Conservation (phyloP, 2,113 vertebrate species). For the Diadophis punctatus region DNA sequence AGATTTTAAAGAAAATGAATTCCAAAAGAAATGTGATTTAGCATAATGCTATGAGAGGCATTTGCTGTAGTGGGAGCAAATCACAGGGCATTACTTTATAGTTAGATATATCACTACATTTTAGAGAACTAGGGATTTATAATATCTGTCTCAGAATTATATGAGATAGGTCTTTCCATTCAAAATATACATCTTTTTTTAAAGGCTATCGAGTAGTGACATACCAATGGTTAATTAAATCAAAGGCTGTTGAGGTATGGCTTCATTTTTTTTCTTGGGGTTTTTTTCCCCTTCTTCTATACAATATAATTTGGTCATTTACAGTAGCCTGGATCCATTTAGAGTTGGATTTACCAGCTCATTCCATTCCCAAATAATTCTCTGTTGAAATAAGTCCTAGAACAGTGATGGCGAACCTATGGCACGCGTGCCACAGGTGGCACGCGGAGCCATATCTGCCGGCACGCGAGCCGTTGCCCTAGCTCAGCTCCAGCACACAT, state of each 20-base stretch:
- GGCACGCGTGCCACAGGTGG: too few species aligned
- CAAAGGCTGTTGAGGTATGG: conserved; percentile 23
- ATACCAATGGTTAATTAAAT: not conserved
- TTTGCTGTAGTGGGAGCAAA: conserved; percentile 56
- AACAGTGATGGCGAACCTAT: too few species aligned
- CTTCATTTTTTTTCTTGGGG: conserved; percentile 23
- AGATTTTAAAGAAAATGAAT: conserved; percentile 50
- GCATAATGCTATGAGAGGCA: conserved; percentile 44
- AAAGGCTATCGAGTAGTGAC: not conserved
- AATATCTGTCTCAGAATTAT: not conserved
- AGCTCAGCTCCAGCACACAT: too few species aligned
- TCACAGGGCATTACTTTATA: conserved; percentile 70
- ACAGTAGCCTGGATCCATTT: conserved; percentile 13
- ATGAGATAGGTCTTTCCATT: not conserved
- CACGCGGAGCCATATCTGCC: too few species aligned
- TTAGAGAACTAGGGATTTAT: not conserved
- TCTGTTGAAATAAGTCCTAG: not conserved
- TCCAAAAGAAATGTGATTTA: conserved; percentile 59
- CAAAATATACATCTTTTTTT: not conserved
- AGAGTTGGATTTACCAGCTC: not conserved
- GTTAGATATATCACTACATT: not conserved
- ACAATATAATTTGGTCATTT: conserved; percentile 26
- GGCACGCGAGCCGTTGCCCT: too few species aligned
- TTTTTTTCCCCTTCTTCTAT: conserved; percentile 39
- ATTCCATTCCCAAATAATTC: not conserved